Conservation (phyloP, 2,797 vertebrate species). For the Enteromius thamalakanensis region DNA sequence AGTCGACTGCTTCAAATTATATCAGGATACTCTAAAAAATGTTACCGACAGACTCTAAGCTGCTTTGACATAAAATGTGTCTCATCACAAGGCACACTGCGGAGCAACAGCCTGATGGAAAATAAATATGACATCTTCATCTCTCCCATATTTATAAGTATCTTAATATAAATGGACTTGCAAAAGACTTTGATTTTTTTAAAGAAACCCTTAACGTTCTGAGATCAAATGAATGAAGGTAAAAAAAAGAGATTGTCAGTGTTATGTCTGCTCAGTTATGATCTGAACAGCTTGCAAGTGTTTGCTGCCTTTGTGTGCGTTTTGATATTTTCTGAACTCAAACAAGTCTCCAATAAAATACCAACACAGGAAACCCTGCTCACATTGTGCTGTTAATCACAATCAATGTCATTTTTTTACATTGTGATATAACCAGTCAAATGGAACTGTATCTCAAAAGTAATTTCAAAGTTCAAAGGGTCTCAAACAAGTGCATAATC, state of each 20-base stretch:
- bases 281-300: slow-evolving; percentile 55
- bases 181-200: slow-evolving; percentile 46
- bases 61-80: background rate
- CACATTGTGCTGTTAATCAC: slow-evolving; percentile 32
- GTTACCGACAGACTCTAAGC: background rate
- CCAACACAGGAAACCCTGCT: slow-evolving; percentile 6
- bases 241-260: slow-evolving; percentile 52
- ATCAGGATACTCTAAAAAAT: background rate
- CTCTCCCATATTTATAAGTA: slow-evolving; percentile 45
- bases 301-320: slow-evolving; percentile 40
- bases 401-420: slow-evolving; percentile 10
- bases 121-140: slow-evolving; percentile 54
- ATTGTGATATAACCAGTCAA: slow-evolving; percentile 14
- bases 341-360: slow-evolving; percentile 35
- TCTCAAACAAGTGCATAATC: slow-evolving; percentile 9
- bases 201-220: slow-evolving; percentile 55
- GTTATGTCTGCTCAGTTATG: slow-evolving; percentile 59
- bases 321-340: slow-evolving; percentile 36
- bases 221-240: slow-evolving; percentile 37
- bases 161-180: slow-evolving; percentile 56
- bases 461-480: slow-evolving; percentile 38
- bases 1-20: background rate
- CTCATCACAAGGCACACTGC: slow-evolving; percentile 47
- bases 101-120: slow-evolving; percentile 52
- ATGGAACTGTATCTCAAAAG: slow-evolving; percentile 26